Evolutionary conservation across 2,888 invertebrate species (phyloP).

Genomic region (Prosapia bicincta): DNA sequence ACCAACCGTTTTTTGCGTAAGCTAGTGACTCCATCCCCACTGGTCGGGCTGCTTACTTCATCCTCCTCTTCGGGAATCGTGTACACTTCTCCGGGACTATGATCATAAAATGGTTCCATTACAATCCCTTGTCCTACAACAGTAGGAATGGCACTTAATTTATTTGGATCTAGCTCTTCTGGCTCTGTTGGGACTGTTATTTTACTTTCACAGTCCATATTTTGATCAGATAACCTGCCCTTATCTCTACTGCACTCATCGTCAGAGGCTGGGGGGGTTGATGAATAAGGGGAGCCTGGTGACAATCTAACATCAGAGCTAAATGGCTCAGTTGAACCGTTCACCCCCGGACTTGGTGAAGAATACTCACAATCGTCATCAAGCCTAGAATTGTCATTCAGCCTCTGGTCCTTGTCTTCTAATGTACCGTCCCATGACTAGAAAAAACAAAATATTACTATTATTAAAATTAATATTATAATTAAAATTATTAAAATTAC

Average conservation of each 20-base stretch:
- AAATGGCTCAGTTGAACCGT: conserved; percentile 26
- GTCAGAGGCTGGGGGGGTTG: conserved; percentile 26
- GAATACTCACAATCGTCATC: conserved; percentile 36
- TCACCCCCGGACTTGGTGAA: conserved; percentile 32
- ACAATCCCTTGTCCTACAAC: conserved; percentile 24
- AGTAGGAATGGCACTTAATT: conserved; percentile 29
- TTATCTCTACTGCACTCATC: conserved; percentile 28
- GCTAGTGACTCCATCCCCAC: conserved; percentile 48
- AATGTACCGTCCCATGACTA: conserved; percentile 35
- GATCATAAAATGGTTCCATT: conserved; percentile 43
- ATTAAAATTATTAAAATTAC: too few species aligned
- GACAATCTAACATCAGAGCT: conserved; percentile 36
- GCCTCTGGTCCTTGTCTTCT: conserved; percentile 31
- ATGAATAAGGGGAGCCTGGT: conserved; percentile 34
- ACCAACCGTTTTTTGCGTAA: conserved; percentile 43
- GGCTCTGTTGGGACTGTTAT: conserved; percentile 19
- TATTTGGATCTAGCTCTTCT: conserved; percentile 31
- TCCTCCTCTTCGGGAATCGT: conserved; percentile 52
- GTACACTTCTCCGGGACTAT: conserved; percentile 51
- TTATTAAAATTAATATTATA: too few species aligned
- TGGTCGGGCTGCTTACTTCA: conserved; percentile 48
- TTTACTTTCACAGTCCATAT: conserved; percentile 13
- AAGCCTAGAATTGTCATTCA: conserved; percentile 24
- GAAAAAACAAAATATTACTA: not conserved
- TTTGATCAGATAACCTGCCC: conserved; percentile 23